A percentile compares a stretch with the other conserved stretches of the same genome.
Conservation (phyloP, 2,888 invertebrate species). For the Cheiracanthium punctorium region DNA sequence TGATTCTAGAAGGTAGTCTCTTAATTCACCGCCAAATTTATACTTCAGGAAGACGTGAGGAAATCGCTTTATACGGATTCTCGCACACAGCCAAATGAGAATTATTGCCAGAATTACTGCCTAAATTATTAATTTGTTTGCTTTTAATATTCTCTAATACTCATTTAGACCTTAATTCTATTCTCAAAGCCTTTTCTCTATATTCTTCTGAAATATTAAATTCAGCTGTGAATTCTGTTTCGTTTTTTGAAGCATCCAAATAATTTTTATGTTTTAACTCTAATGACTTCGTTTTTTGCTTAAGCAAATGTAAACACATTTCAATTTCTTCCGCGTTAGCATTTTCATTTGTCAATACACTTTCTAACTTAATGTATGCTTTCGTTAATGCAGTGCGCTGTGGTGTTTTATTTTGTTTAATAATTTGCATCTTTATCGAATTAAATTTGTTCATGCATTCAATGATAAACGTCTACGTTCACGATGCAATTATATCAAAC, state of each 20-base stretch:
- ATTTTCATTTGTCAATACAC: neutral
- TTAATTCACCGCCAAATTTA: conserved; percentile 27
- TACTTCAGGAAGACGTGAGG: conserved; percentile 10
- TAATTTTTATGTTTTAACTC: conserved; percentile 10
- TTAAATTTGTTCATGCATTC: too few relatives aligned
- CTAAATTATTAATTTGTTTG: neutral
- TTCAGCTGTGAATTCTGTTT: too few relatives aligned
- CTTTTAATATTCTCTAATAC: too few relatives aligned
- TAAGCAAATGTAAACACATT: conserved; percentile 21
- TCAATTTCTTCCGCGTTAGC: too few relatives aligned
- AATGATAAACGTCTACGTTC: too few relatives aligned
- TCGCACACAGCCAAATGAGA: neutral
- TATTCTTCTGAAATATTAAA: conserved; percentile 12
- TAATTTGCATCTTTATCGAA: conserved; percentile 23
- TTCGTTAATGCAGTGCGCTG: neutral
- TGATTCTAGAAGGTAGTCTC: conserved; percentile 9
- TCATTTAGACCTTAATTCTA: too few relatives aligned
- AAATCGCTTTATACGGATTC: neutral
- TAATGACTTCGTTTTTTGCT: conserved; percentile 11
- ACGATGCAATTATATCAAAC: too few relatives aligned
- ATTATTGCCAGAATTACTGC: neutral
- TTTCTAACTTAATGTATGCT: conserved; percentile 13
- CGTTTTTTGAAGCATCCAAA: neutral
- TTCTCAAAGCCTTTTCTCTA: too few relatives aligned
- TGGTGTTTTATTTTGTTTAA: conserved; percentile 26